Percentiles rank a stretch among this genome's conserved stretches.
Conservation (phyloP, 2,797 vertebrate genomes). For the Menidia menidia region DNA sequence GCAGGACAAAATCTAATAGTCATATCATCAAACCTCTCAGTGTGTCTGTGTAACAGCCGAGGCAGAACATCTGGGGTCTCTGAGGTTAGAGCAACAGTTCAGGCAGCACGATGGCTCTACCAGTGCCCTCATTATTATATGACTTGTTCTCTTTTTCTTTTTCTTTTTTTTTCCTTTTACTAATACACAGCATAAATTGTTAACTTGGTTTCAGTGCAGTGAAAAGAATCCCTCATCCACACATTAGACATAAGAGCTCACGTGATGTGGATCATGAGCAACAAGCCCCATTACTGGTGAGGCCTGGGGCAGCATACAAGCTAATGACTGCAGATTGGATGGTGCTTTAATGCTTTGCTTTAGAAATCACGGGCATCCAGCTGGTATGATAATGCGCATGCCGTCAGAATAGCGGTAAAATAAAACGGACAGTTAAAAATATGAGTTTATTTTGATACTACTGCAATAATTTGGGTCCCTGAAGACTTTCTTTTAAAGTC, state of each 20-base stretch:
- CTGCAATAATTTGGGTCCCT: conserved; percentile 42
- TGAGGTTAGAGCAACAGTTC: conserved; percentile 62
- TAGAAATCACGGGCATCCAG: conserved; percentile 67
- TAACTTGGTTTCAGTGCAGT: conserved; percentile 59
- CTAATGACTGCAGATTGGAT: conserved; percentile 77
- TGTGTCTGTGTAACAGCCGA: conserved; percentile 38
- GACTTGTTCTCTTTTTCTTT: too few relatives aligned
- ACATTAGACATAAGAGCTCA: conserved; percentile 74
- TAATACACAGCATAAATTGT: conserved; percentile 66
- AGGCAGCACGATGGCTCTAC: conserved; percentile 22
- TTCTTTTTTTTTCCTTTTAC: conserved; percentile 36
- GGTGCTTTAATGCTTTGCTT: conserved; percentile 72
- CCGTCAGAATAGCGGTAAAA: conserved; percentile 38
- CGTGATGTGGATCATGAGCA: conserved; percentile 72
- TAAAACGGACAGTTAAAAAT: conserved; percentile 69
- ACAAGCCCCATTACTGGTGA: conserved; percentile 72
- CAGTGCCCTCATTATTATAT: conserved; percentile 18
- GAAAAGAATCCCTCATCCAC: conserved; percentile 65
- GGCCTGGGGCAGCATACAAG: conserved; percentile 66
- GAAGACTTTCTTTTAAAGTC: conserved; percentile 25
- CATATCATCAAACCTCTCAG: conserved; percentile 26
- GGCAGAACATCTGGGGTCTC: conserved; percentile 38
- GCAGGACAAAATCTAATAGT: conserved; percentile 27
- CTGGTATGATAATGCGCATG: conserved; percentile 64
- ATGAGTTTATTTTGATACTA: conserved; percentile 36